Base-by-base conservation (phyloP, 2,888 invertebrate species). In the Phaonia tiefii region DNA sequence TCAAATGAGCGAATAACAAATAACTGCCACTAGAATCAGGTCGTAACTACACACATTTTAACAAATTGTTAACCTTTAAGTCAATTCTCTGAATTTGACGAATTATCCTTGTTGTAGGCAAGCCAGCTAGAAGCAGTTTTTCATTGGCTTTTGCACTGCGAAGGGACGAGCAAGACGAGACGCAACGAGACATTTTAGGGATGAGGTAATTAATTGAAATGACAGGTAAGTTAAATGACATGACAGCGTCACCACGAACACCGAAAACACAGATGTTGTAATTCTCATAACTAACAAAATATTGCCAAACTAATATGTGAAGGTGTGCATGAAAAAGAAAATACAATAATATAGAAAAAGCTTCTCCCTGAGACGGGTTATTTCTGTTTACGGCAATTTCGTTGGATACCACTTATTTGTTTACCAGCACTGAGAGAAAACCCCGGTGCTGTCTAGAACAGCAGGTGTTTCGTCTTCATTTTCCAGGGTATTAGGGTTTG, bases 361-460 rank as follows among this genome's bases (percentile, higher is more conserved):
- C n/a, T n/a, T n/a, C n/a, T n/a, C n/a, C n/a, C n/a, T n/a, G n/a
- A n/a, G n/a, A n/a, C n/a, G n/a, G n/a, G n/a, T n/a, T n/a, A n/a
- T n/a, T n/a, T n/a, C n/a, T n/a, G n/a, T n/a, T n/a, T n/a, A n/a
- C n/a, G n/a, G n/a, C n/a, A n/a, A n/a, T n/a, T n/a, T n/a, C n/a
- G n/a, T n/a, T n/a, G n/a, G n/a, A n/a, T n/a, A n/a, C n/a, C n/a
- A n/a, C n/a, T n/a, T n/a, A n/a, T n/a, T n/a, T n/a, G n/a, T n/a
- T n/a, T n/a, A n/a, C n/a, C n/a, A n/a, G n/a, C n/a, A n/a, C n/a
- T n/a, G n/a, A n/a, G n/a, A n/a, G n/a, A n/a, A n/a, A n/a, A n/a
- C n/a, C n/a, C n/a, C 60, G 69, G 51, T 69, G 51, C 46, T 78
- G 79, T 79, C 69, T 54, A 17, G n/a, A 65, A 70, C 78, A 79